phyloP scores from a whole-genome alignment of 2,113 vertebrate genomes.

The Gymnogyps californianus region DNA sequence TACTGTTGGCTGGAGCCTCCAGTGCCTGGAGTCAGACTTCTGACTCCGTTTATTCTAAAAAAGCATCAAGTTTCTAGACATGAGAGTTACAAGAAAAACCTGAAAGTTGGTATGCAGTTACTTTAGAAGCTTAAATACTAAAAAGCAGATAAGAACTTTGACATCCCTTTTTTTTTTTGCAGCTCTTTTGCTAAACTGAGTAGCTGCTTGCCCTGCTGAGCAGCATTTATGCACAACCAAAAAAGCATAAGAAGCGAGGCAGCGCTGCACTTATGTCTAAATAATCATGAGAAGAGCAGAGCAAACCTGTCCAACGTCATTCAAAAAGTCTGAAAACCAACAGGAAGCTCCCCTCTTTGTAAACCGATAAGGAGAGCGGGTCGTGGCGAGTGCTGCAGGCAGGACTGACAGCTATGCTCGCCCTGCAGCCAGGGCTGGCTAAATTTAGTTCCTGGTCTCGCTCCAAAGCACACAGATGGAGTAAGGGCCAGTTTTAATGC shows the following conservation, averaged over 20 bases:
- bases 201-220: neutral
- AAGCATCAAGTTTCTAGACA: neutral
- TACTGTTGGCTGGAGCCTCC: neutral
- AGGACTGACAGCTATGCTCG: neutral
- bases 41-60: neutral
- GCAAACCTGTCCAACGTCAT: neutral
- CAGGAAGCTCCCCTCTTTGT: neutral
- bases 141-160: neutral
- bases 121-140: neutral
- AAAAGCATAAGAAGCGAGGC: neutral
- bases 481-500: neutral
- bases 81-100: neutral
- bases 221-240: neutral
- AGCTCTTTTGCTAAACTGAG: neutral
- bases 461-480: slow-evolving; percentile 34
- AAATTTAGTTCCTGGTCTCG: slow-evolving; percentile 20
- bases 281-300: neutral
- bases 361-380: neutral
- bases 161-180: neutral
- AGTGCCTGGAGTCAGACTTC: neutral
- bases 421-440: neutral
- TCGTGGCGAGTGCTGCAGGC: rapidly evolving
- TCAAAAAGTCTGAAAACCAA: neutral
- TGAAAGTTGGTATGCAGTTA: neutral
- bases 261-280: neutral